Evolutionary conservation across 2,113 vertebrate genomes (phyloP).

Genomic region (Eubucco bourcierii): DNA sequence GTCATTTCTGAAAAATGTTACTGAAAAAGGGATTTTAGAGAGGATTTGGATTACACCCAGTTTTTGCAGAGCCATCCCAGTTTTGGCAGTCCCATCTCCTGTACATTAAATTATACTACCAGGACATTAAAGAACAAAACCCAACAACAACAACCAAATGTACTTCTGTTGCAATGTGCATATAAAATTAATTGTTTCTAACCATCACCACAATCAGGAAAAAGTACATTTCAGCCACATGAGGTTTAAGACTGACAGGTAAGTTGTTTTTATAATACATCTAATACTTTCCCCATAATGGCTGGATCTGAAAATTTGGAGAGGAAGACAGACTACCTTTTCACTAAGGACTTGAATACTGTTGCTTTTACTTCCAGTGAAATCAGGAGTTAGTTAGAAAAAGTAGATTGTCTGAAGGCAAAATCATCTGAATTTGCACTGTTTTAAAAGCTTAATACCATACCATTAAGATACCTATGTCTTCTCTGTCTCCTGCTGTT

Average conservation of each 20-base stretch:
- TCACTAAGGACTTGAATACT: neutral
- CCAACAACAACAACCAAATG: neutral
- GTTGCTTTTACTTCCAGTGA: neutral
- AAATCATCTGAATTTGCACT: neutral
- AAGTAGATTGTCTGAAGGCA: neutral
- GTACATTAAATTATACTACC: neutral
- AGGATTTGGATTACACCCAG: neutral
- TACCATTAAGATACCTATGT: neutral
- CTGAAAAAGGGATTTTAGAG: neutral
- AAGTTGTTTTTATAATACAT: neutral
- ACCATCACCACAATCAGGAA: neutral
- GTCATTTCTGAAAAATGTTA: neutral
- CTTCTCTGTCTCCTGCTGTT: neutral
- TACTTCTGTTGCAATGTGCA: neutral
- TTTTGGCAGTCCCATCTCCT: neutral
- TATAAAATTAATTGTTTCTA: neutral
- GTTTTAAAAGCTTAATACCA: neutral
- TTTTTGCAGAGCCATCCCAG: neutral
- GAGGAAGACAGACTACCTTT: neutral
- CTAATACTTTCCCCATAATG: neutral
- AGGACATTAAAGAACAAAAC: neutral
- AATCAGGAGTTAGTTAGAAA: neutral
- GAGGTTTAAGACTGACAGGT: neutral
- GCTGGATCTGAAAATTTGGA: neutral
- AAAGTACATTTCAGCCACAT: neutral